Evolutionary conservation across 2,797 vertebrate species (phyloP).

Genomic region (Megalops cyprinoides): DNA sequence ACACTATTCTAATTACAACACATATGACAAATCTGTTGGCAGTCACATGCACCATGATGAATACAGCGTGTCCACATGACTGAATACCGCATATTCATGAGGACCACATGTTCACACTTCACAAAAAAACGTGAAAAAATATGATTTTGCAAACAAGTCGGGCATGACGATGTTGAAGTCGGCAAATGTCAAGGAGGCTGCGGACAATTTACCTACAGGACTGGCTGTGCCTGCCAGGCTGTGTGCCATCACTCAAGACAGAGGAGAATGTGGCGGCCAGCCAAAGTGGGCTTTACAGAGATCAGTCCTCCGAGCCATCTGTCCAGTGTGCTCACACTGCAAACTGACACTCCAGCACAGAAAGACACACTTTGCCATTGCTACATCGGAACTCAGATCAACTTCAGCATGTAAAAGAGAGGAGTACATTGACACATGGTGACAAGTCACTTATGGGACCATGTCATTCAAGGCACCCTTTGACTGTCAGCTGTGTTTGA

Average conservation of each 20-base stretch:
- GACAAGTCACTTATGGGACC: neutral
- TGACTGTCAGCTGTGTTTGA: neutral
- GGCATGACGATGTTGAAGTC: neutral
- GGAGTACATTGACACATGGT: neutral
- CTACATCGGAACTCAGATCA: neutral
- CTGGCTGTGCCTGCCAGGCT: neutral
- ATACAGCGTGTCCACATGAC: neutral
- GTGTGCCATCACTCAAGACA: neutral
- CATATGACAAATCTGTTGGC: neutral
- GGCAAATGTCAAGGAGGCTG: neutral
- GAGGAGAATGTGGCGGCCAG: neutral
- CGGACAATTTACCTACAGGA: neutral
- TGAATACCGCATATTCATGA: neutral
- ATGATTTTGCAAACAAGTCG: neutral
- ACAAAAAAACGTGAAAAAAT: neutral
- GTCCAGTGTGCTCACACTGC: neutral
- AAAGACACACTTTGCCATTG: neutral
- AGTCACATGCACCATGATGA: neutral
- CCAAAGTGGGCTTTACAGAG: neutral
- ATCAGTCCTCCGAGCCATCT: constrained; percentile 19
- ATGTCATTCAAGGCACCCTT: neutral
- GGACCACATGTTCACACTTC: neutral
- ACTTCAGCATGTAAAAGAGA: neutral
- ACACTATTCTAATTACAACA: neutral
- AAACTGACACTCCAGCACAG: constrained; percentile 1